A percentile compares a stretch with the other conserved stretches of the same genome.
These are phyloP conservation scores for Hyperopisus bebe DNA, from an alignment of 2,113 vertebrate genomes.

Conservation along the genomic window DNA sequence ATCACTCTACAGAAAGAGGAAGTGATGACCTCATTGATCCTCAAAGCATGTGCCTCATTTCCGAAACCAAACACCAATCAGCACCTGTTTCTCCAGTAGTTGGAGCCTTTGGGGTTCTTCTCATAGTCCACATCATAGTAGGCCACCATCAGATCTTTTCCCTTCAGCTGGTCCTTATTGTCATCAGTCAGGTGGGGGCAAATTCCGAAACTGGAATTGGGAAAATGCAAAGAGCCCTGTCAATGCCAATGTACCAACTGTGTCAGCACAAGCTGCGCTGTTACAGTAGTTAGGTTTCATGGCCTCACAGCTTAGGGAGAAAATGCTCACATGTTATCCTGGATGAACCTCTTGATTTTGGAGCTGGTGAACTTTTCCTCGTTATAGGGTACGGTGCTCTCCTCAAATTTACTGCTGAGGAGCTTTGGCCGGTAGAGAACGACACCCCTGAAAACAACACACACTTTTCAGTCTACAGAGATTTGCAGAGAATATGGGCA, in stretches of 20 bases:
- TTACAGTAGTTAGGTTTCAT: not conserved
- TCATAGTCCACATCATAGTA: constrained; percentile 95
- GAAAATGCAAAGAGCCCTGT: not conserved
- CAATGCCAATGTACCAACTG: not conserved
- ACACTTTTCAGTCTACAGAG: not conserved
- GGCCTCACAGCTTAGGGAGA: not conserved
- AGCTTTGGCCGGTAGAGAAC: constrained; percentile 79
- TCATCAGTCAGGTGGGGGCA: constrained; percentile 95
- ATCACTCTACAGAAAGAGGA: constrained; percentile 70
- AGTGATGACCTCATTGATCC: not conserved
- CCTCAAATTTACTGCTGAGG: constrained; percentile 89
- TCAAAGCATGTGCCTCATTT: not conserved
- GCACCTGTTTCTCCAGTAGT: constrained; percentile 98
- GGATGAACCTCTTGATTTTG: constrained; percentile 89
- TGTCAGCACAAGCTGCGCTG: not conserved
- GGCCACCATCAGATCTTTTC: constrained; percentile 85
- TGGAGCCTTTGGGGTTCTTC: constrained; percentile 93
- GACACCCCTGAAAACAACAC: constrained; percentile 63
- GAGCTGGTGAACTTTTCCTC: constrained; percentile 77
- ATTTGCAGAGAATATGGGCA: not conserved
- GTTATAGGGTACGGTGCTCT: constrained; percentile 62
- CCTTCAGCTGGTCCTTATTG: constrained; percentile 88
- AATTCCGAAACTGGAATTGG: constrained; percentile 76
- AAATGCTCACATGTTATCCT: constrained; percentile 84
- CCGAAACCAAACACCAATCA: not conserved